A percentile compares a stretch with the other conserved stretches of the same genome.
These are phyloP conservation scores for Perithous albicinctus DNA, from an alignment of 2,888 invertebrate species.

Conservation along the genomic window DNA sequence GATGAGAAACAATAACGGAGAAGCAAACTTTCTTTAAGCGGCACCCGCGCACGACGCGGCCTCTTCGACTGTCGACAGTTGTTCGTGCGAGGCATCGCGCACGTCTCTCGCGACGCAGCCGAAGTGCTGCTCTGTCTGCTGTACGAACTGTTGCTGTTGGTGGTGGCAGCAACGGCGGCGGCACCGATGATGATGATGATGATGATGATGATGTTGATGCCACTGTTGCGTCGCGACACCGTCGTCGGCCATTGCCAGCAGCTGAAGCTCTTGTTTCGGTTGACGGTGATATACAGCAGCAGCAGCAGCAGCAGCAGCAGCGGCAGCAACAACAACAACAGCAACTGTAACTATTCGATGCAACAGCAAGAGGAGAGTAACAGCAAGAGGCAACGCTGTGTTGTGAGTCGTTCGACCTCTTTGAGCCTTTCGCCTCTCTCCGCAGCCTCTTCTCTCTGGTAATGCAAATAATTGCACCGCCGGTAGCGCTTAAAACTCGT, in stretches of 20 bases:
- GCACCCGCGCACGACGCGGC: slow-evolving; percentile 65
- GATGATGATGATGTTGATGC: neutral
- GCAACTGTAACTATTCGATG: too few relatives aligned
- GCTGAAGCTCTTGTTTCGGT: neutral
- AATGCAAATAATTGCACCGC: neutral
- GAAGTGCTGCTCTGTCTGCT: slow-evolving; percentile 24
- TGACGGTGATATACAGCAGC: neutral
- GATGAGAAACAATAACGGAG: slow-evolving; percentile 22
- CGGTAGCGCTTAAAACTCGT: neutral
- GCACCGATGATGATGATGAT: neutral
- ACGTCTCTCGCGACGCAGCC: slow-evolving; percentile 49
- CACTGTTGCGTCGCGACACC: slow-evolving; percentile 46
- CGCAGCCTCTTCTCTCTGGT: neutral
- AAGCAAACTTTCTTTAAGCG: slow-evolving; percentile 41
- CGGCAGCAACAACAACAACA: neutral
- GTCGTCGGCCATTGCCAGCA: slow-evolving; percentile 53
- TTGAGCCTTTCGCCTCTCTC: slow-evolving; percentile 6
- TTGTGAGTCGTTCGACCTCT: neutral
- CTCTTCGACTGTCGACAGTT: slow-evolving; percentile 57
- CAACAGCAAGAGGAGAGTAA: neutral
- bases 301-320: neutral
- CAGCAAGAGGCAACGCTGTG: neutral
- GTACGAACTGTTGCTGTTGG: neutral
- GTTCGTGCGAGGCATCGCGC: slow-evolving; percentile 55
- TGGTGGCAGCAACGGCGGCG: neutral